phyloP scores from a whole-genome alignment of 1,140 invertebrate species.

The Nasonia longicornis region DNA sequence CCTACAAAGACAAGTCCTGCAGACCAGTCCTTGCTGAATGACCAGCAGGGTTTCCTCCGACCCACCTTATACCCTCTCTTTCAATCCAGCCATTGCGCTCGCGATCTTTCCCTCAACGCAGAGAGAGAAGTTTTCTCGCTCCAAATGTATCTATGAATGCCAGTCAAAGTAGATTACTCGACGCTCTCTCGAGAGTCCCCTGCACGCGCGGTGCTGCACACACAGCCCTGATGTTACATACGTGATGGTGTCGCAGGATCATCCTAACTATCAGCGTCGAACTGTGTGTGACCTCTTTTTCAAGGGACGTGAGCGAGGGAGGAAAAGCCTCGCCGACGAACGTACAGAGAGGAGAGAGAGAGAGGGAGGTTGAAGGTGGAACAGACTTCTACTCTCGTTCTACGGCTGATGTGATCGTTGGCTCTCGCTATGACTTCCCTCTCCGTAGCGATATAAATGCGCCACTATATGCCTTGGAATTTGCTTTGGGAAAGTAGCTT shows the following conservation, averaged over 20 bases:
- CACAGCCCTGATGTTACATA: background rate
- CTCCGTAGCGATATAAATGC: background rate
- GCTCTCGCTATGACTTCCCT: background rate
- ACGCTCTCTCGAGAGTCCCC: background rate
- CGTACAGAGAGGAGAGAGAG: too few relatives aligned
- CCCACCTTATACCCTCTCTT: too few relatives aligned
- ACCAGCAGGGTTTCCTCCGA: too few relatives aligned
- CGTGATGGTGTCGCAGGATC: background rate
- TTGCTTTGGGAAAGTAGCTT: slow-evolving; percentile 1
- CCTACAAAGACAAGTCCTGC: too few relatives aligned
- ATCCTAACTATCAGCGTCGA: slow-evolving; percentile 8
- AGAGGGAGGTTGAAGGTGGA: background rate
- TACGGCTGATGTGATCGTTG: background rate
- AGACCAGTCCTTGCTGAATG: too few relatives aligned
- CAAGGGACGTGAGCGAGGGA: background rate
- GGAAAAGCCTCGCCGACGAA: background rate
- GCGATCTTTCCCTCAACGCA: background rate
- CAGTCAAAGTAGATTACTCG: slow-evolving; percentile 25
- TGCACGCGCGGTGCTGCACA: too few relatives aligned
- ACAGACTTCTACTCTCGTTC: background rate
- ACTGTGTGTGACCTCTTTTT: slow-evolving; percentile 21
- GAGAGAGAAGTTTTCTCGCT: background rate
- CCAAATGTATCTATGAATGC: slow-evolving; percentile 11
- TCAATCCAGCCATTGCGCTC: background rate
- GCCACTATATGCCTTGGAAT: background rate